These are phyloP conservation scores for Diadegma fenestrale DNA, from an alignment of 2,888 invertebrate genomes.

Conservation along the genomic window DNA sequence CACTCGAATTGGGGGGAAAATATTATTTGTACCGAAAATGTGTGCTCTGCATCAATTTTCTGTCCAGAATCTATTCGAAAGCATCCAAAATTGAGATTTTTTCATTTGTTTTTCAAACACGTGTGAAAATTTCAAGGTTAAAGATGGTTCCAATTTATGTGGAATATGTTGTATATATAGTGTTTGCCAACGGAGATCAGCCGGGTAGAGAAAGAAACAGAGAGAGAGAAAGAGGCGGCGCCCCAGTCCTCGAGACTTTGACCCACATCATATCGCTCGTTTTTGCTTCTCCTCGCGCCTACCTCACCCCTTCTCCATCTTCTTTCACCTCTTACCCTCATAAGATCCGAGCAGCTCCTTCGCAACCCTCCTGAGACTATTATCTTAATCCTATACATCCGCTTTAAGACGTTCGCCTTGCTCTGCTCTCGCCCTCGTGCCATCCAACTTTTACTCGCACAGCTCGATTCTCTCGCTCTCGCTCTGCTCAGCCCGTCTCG, in stretches of 20 bases:
- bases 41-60: no score
- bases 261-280: constrained; percentile 84
- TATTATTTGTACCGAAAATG: no score
- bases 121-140: neutral
- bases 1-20: no score
- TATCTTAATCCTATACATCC: constrained; percentile 84
- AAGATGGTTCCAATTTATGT: constrained; percentile 9
- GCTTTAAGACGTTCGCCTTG: constrained; percentile 80
- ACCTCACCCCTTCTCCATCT: constrained; percentile 62
- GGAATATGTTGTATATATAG: constrained; percentile 36
- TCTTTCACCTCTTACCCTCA: constrained; percentile 43
- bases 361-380: constrained; percentile 81
- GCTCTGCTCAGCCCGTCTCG: neutral
- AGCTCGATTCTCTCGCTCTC: constrained; percentile 8
- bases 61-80: neutral
- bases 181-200: constrained; percentile 60
- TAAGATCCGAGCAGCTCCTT: constrained; percentile 77
- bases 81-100: neutral
- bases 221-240: constrained; percentile 75
- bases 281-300: constrained; percentile 78
- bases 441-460: constrained; percentile 50
- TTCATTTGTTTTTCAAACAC: neutral
- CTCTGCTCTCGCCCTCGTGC: constrained; percentile 37
- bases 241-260: constrained; percentile 83
- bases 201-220: constrained; percentile 73